Evolutionary conservation across 2,888 invertebrate genomes (phyloP).

Genomic region (Odontothrips loti): DNA sequence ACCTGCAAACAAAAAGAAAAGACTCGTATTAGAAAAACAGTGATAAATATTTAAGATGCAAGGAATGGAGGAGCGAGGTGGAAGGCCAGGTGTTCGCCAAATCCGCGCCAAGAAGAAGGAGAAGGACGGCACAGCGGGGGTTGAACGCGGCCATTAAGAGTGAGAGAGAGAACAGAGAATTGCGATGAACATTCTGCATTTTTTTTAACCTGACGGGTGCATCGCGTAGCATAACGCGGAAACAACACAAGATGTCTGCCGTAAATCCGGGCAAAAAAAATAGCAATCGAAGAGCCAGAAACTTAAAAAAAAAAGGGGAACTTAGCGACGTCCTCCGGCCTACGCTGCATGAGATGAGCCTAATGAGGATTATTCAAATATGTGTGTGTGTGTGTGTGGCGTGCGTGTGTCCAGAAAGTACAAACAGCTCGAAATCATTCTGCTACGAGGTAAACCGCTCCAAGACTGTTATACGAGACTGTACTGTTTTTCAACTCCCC

Average conservation of each 20-base stretch:
- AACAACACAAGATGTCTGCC: background rate
- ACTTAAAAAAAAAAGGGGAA: background rate
- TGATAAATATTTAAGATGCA: background rate
- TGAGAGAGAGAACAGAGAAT: too few species aligned
- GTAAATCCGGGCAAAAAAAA: background rate
- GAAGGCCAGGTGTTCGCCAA: background rate
- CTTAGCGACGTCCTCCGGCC: background rate
- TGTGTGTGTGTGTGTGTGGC: background rate
- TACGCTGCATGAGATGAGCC: background rate
- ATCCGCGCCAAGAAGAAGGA: background rate
- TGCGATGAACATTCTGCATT: too few species aligned
- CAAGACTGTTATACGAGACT: too few species aligned
- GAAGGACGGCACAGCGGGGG: background rate
- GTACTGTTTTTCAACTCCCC: too few species aligned
- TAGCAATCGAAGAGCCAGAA: background rate
- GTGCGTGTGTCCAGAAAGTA: background rate
- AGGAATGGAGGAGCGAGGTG: background rate
- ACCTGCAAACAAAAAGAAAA: background rate
- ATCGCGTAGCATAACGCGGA: background rate
- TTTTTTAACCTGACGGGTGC: too few species aligned
- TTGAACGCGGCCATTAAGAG: background rate
- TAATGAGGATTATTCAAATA: constrained; percentile 21
- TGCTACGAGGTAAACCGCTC: too few species aligned
- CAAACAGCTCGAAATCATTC: background rate
- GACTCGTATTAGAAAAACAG: background rate